These are phyloP conservation scores for Lepetodrilus schrolli DNA, from an alignment of 2,888 invertebrate genomes.

Conservation along the genomic window DNA sequence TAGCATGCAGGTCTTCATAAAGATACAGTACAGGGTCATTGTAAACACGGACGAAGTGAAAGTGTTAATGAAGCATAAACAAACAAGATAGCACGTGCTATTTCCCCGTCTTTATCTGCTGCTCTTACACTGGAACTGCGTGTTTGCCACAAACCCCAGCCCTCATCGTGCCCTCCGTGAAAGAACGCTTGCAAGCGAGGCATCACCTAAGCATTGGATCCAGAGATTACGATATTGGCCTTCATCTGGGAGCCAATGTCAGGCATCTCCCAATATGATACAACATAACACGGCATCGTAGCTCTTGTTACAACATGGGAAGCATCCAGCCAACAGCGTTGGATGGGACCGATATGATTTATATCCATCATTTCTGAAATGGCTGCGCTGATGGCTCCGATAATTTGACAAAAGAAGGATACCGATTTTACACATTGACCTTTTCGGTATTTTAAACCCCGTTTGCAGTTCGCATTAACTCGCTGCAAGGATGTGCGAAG, in stretches of 20 bases:
- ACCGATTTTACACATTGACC: background rate
- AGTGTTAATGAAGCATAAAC: background rate
- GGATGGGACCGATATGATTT: slow-evolving; percentile 6
- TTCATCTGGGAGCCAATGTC: too few relatives aligned
- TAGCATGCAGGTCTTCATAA: too few relatives aligned
- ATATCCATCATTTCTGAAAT: background rate
- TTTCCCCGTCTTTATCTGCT: background rate
- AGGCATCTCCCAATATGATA: too few relatives aligned
- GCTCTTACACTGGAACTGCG: too few relatives aligned
- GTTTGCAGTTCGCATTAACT: background rate
- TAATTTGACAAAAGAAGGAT: slow-evolving; percentile 5
- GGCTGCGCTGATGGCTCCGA: background rate
- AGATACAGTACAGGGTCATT: too few relatives aligned
- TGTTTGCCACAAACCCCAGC: too few relatives aligned
- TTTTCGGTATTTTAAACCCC: slow-evolving; percentile 20
- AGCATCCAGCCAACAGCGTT: background rate
- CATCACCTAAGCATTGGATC: too few relatives aligned
- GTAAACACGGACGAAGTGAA: too few relatives aligned
- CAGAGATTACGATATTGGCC: too few relatives aligned
- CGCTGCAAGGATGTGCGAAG: background rate
- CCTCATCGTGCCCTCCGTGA: too few relatives aligned
- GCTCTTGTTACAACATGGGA: background rate
- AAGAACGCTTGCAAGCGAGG: too few relatives aligned
- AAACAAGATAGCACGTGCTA: background rate
- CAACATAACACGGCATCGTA: too few relatives aligned